phyloP scores from a whole-genome alignment of 2,888 invertebrate species.

The Caenorhabditis afra region DNA sequence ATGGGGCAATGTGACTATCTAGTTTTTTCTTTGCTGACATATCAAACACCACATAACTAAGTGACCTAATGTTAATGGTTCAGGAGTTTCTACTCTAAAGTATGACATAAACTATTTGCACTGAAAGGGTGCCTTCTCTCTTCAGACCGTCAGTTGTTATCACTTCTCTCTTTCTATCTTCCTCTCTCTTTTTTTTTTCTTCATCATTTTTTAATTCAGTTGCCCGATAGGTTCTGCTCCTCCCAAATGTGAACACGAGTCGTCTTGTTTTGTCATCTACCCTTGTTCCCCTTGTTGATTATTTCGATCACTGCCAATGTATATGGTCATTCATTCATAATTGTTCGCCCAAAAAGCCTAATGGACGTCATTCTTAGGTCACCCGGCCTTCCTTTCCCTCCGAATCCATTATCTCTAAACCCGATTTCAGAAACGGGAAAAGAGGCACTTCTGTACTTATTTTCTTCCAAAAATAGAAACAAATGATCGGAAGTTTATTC shows the following conservation, averaged over 20 bases:
- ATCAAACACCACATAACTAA: too few relatives aligned
- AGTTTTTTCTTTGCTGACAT: too few relatives aligned
- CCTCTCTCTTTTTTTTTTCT: slow-evolving; percentile 14
- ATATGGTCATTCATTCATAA: slow-evolving; percentile 16
- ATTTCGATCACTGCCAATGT: slow-evolving; percentile 18
- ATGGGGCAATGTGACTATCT: too few relatives aligned
- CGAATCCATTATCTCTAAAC: slow-evolving; percentile 30
- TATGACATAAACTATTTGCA: too few relatives aligned
- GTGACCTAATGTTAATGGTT: too few relatives aligned
- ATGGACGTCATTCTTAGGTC: slow-evolving; percentile 36
- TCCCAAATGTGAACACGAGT: too few relatives aligned
- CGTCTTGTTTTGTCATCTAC: background rate
- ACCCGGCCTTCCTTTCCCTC: slow-evolving; percentile 6
- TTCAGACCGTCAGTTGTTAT: slow-evolving; percentile 10
- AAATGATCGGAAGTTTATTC: background rate
- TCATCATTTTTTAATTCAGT: slow-evolving; percentile 7
- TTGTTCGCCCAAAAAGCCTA: slow-evolving; percentile 22
- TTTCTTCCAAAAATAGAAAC: background rate
- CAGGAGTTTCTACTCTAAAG: too few relatives aligned
- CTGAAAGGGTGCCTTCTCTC: slow-evolving; percentile 14
- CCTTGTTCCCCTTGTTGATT: slow-evolving; percentile 19
- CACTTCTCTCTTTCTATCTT: slow-evolving; percentile 5
- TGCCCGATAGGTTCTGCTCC: too few relatives aligned
- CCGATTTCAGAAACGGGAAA: background rate
- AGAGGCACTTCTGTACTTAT: slow-evolving; percentile 10